These are phyloP conservation scores for Altica lythri DNA, from an alignment of 2,888 invertebrate genomes.

Conservation along the genomic window DNA sequence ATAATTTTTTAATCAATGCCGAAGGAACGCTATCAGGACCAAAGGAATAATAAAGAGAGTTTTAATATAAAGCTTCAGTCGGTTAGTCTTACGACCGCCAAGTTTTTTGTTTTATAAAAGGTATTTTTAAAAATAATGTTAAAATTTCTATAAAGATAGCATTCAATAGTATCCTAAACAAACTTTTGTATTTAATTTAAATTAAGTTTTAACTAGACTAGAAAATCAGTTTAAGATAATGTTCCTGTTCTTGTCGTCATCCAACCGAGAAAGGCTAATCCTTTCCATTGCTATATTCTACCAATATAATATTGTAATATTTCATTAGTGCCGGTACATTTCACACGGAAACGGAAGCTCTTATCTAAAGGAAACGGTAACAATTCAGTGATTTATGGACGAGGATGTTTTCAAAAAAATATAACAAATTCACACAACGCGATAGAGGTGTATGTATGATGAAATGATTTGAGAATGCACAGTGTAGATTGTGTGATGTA, in stretches of 20 bases:
- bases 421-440: conserved; percentile 6
- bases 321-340: conserved; percentile 26
- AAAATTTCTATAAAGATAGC: too few species aligned
- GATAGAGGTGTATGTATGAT: neutral
- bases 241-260: conserved; percentile 14
- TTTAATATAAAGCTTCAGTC: too few species aligned
- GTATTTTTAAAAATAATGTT: too few species aligned
- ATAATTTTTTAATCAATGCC: too few species aligned
- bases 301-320: conserved; percentile 22
- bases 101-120: too few species aligned
- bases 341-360: conserved; percentile 16
- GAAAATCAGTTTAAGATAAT: conserved; percentile 15
- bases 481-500: too few species aligned
- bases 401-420: conserved; percentile 3
- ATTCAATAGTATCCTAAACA: too few species aligned
- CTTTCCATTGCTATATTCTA: conserved; percentile 3
- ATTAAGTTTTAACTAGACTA: too few species aligned
- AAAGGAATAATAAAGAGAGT: too few species aligned
- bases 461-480: conserved; percentile 13
- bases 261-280: conserved; percentile 4
- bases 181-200: too few species aligned
- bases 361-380: conserved; percentile 22
- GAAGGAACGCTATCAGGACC: too few species aligned
- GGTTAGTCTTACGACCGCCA: too few species aligned
- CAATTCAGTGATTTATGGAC: conserved; percentile 22